Evolutionary conservation across 2,797 vertebrate species (phyloP), one percentile per base, ranked within the genome.

Genomic region (Cossypha niveicapilla): DNA sequence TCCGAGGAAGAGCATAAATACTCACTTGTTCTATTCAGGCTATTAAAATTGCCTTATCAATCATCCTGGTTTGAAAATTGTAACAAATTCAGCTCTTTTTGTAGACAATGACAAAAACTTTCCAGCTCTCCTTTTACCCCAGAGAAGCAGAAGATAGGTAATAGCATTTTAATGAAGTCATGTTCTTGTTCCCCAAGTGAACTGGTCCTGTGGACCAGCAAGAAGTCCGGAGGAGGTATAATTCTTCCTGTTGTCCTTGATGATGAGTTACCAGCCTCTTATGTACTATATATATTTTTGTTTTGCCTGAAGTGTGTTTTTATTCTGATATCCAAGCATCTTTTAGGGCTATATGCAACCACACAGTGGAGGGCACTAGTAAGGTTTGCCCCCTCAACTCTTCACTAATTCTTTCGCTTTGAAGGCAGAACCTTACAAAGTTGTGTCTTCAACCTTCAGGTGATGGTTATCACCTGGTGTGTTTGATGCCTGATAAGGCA

Each of bases 21-120:
- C 68, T 96, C 81, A 54, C 56, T 97, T 75, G 47, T 80, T 79
- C 96, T 96, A 79, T 96, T 85, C 89, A 97, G 85, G 57, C 78
- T 96, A 83, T 96, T 96, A 93, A 96, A 95, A 93, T 95, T 95
- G 58, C 58, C 92, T 82, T 94, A 85, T 93, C 86, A 88, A n/a
- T 92, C 88, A 78, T 75, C 92, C 83, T 92, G 48, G 32, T 53
- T 83, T 87, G 83, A 89, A 97, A 95, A 95, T 94, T 19, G 37
- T 81, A 90, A 95, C 92, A 88, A 94, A 93, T 92, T 93, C 80
- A 53, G 12, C 58, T 63, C 45, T 92, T 92, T 96, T 54, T 94
- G 39, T 75, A 92, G 75, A 37, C 42, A 93, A 34, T 24, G 24
- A 28, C 94, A 93, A 95, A 94, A 94, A 85, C 34, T 70, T 86